phyloP scores from a whole-genome alignment of 2,888 invertebrate species.

The Agapetus fuscipes region DNA sequence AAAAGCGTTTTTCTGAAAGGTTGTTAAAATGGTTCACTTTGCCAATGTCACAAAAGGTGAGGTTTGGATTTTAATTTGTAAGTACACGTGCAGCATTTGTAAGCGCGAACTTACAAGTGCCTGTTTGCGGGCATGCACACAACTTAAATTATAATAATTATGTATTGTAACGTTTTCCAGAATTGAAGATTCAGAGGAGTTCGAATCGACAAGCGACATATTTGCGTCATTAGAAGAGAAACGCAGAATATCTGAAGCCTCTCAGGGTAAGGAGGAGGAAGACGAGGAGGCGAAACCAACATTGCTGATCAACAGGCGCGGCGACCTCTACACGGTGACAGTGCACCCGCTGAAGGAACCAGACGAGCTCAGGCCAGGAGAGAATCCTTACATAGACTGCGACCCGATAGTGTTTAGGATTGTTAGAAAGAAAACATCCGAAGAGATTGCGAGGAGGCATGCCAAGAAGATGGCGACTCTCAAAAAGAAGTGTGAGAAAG shows the following conservation, averaged over 20 bases:
- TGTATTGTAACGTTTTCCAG: no score
- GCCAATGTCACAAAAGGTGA: no score
- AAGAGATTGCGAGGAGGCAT: conserved; percentile 44
- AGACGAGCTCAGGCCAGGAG: conserved; percentile 44
- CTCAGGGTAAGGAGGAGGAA: conserved; percentile 28
- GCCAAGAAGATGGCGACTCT: conserved; percentile 45
- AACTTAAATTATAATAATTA: background rate
- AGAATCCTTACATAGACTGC: conserved; percentile 58
- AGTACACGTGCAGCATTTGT: no score
- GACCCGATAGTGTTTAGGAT: conserved; percentile 60
- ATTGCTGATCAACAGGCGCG: conserved; percentile 53
- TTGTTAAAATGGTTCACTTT: no score
- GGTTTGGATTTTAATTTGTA: no score
- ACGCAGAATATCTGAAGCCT: no score
- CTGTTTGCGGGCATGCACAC: no score
- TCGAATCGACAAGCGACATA: no score
- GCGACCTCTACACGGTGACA: conserved; percentile 50
- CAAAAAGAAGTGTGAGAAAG: conserved; percentile 44
- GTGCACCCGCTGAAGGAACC: conserved; percentile 58
- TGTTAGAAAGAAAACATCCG: conserved; percentile 47
- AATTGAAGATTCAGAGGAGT: no score
- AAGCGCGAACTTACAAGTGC: no score
- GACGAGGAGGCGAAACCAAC: conserved; percentile 45
- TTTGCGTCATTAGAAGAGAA: no score
- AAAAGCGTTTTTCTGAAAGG: no score